Percentiles rank a stretch among this genome's conserved stretches.
Conservation (phyloP, 2,888 invertebrate genomes). For the Nysson spinosus region DNA sequence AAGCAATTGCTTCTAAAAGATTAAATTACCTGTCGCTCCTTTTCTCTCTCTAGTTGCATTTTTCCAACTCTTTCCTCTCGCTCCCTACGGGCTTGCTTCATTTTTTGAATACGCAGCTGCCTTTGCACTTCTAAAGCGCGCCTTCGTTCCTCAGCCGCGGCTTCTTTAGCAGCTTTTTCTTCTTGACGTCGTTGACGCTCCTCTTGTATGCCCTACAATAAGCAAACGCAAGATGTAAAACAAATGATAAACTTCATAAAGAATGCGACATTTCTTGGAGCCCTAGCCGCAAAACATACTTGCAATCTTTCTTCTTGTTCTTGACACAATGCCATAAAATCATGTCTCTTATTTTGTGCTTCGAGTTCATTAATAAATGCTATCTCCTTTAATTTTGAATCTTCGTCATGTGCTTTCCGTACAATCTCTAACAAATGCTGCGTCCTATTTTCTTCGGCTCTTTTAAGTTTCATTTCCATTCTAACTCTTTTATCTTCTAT, state of each 20-base stretch:
- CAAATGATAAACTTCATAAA: neutral
- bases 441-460: conserved; percentile 94
- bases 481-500: conserved; percentile 88
- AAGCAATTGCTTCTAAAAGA: too few relatives aligned
- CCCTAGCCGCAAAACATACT: conserved; percentile 57
- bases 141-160: conserved; percentile 94
- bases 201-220: conserved; percentile 86
- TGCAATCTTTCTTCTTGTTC: conserved; percentile 86
- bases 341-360: conserved; percentile 95
- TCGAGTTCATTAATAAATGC: conserved; percentile 98
- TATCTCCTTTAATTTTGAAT: conserved; percentile 97
- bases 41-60: conserved; percentile 86
- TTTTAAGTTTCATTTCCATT: conserved; percentile 87
- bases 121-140: conserved; percentile 91
- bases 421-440: conserved; percentile 88
- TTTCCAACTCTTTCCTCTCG: conserved; percentile 91
- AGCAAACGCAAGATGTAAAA: neutral
- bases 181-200: conserved; percentile 89
- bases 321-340: conserved; percentile 90
- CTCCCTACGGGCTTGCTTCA: conserved; percentile 88
- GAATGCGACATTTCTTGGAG: conserved; percentile 2
- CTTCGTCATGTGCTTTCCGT: conserved; percentile 97
- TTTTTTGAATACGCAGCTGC: conserved; percentile 84
- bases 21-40: conserved; percentile 81
- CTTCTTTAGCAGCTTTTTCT: conserved; percentile 97